Evolutionary conservation across 2,888 invertebrate species (phyloP).

Genomic region (Chorisops tibialis): DNA sequence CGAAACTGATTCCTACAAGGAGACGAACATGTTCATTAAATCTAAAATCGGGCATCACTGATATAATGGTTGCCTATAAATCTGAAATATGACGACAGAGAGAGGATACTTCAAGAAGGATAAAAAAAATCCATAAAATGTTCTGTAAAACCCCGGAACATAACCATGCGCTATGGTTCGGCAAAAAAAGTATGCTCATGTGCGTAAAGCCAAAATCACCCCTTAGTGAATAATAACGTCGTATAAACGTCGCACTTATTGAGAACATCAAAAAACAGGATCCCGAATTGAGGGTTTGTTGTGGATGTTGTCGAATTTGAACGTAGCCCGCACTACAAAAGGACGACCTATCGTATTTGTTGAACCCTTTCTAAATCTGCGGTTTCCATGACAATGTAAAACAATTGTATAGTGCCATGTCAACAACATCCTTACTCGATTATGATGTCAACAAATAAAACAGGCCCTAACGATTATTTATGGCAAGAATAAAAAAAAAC

Average conservation of each 20-base stretch:
- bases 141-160: too few relatives aligned
- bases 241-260: background rate
- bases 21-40: constrained; percentile 19
- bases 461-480: constrained; percentile 28
- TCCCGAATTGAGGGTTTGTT: background rate
- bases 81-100: constrained; percentile 24
- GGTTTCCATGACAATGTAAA: constrained; percentile 27
- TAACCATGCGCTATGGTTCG: too few relatives aligned
- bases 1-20: constrained; percentile 14
- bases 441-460: constrained; percentile 29
- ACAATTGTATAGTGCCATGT: constrained; percentile 24
- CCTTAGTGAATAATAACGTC: background rate
- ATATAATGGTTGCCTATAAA: constrained; percentile 17
- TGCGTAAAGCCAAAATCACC: too few relatives aligned
- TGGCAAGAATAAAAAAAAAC: background rate
- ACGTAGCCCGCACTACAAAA: background rate
- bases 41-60: constrained; percentile 7
- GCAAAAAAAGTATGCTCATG: too few relatives aligned
- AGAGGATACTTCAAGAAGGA: constrained; percentile 4
- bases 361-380: constrained; percentile 28
- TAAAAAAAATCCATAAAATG: background rate
- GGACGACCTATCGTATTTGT: constrained; percentile 11
- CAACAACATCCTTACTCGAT: constrained; percentile 28
- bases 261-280: too few relatives aligned
- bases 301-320: background rate